Evolutionary conservation across 2,113 vertebrate species (phyloP).

Genomic region (Haemorhous mexicanus): DNA sequence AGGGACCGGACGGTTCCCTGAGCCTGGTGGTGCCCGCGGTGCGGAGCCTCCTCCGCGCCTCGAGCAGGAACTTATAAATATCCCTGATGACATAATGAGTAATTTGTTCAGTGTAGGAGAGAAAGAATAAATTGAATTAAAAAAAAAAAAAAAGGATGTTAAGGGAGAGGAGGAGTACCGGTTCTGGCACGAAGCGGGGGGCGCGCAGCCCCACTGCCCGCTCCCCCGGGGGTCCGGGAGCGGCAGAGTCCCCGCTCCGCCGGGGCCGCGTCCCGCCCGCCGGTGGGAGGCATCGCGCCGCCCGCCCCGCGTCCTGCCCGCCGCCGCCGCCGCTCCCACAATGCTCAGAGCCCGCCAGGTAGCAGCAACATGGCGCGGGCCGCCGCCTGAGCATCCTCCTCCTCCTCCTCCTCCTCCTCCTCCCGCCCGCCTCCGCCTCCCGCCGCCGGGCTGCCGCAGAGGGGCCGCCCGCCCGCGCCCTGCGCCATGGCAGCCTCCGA

Average conservation of each 20-base stretch:
- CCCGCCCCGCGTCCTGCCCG: background rate
- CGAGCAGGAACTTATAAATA: accelerated
- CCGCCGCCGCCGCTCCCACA: background rate
- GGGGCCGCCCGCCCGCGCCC: background rate
- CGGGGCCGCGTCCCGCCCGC: background rate
- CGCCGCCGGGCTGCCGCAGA: background rate
- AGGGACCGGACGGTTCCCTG: background rate
- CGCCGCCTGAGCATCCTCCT: background rate
- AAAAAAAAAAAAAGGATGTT: too few species aligned
- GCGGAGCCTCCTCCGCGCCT: background rate
- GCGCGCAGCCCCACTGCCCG: background rate
- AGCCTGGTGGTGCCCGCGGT: accelerated
- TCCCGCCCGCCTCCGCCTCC: background rate
- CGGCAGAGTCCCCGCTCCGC: too few species aligned
- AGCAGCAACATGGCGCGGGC: background rate
- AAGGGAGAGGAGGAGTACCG: too few species aligned
- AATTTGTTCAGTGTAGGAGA: accelerated
- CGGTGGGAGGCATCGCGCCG: background rate
- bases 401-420: background rate
- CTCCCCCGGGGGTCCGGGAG: background rate
- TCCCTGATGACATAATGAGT: background rate
- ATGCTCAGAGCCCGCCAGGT: background rate
- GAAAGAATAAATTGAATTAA: background rate
- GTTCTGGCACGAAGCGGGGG: accelerated
- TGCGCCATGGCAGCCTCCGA: too few species aligned